Evolutionary conservation across 1,140 invertebrate genomes (phyloP), one percentile per base, ranked within the genome.

Genomic region (Bilobella aurantiaca): DNA sequence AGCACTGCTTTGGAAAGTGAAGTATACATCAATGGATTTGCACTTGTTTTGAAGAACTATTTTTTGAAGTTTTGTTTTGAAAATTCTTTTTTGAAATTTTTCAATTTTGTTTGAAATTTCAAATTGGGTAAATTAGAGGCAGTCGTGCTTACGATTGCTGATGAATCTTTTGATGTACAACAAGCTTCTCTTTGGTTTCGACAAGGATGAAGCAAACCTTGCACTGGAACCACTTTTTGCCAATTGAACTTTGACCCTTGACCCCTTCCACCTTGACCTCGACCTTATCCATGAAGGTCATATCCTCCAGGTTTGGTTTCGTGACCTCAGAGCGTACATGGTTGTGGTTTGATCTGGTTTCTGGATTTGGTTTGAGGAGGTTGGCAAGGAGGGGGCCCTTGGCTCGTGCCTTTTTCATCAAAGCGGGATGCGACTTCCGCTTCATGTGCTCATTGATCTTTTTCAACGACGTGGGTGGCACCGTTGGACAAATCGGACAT

Each of bases 361-460:
- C 21, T 53, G 12, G 14, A 18, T 23, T 23, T 53, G 14, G 12
- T 53, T 16, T 12, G 49, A 42, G 34, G 34, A 42, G 34, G 8
- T 18, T 42, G 34, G 34, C 34, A 42, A 42, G 34, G 18, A 42
- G 8, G 34, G 8, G 49, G 5, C 23, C 49, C n/a, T 42, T 8
- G 37, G n/a, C 8, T 53, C 23, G 49, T 18, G 12, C 12, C 12
- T 18, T 23, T 53, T 53, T 23, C 12, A 23, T 12, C 49, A 18
- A 23, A 12, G 49, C 25, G 12, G 49, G 5, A 53, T 53, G 49
- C 3, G 12, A 12, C 25, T 53, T 53, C 23, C 49, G 49, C 21
- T 53, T 53, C 49, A 53, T 53, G 49, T 53, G 49, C 23, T 53
- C 49, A 23, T 53, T 53, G 49, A 53, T 53, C 23, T 23, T 53